phyloP scores from a whole-genome alignment of 2,797 vertebrate species.

The Morus bassanus region DNA sequence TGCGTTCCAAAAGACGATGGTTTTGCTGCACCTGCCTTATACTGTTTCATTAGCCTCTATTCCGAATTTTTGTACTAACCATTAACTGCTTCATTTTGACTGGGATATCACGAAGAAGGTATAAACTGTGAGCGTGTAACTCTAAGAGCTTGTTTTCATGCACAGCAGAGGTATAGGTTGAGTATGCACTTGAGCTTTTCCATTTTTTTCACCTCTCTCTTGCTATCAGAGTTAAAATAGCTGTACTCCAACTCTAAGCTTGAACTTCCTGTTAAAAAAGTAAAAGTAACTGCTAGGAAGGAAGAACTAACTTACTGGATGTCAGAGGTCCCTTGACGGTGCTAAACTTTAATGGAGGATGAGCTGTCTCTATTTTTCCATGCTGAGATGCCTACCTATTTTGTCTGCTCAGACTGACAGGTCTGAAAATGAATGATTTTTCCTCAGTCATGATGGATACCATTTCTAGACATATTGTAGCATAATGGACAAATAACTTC shows the following conservation, averaged over 20 bases:
- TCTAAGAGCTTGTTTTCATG: background rate
- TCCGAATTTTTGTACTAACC: background rate
- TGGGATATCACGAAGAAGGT: background rate
- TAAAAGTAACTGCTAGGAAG: constrained; percentile 1
- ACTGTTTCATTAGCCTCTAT: background rate
- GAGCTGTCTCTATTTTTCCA: background rate
- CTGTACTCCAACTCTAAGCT: background rate
- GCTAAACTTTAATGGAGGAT: constrained; percentile 39
- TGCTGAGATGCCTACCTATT: constrained; percentile 24
- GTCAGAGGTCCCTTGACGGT: background rate
- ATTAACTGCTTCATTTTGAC: background rate
- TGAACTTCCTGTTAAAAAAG: background rate
- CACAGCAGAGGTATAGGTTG: background rate
- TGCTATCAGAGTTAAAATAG: background rate
- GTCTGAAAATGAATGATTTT: constrained; percentile 65
- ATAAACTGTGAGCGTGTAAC: background rate
- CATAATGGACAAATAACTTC: constrained; percentile 63
- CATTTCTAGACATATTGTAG: constrained; percentile 50
- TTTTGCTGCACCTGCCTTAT: background rate
- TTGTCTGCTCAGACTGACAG: constrained; percentile 50
- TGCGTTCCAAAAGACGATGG: background rate
- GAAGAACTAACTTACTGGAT: background rate
- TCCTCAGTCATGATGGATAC: constrained; percentile 52
- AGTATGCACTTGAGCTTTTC: background rate
- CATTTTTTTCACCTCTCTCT: background rate